Evolutionary conservation across 2,888 invertebrate species (phyloP).

Genomic region (Brachyptera risi): DNA sequence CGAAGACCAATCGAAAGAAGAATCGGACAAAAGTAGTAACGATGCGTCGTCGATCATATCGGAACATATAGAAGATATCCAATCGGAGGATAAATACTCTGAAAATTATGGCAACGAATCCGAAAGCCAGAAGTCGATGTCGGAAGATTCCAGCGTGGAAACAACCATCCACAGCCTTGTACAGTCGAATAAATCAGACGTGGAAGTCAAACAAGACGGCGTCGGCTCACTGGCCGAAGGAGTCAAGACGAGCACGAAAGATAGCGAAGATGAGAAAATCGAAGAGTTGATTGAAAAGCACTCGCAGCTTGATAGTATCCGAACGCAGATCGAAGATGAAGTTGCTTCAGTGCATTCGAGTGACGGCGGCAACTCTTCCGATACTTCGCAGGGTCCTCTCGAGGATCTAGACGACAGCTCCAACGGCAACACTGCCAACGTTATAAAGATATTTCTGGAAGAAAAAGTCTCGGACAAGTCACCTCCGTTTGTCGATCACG

Average conservation of each 20-base stretch:
- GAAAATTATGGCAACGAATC: background rate
- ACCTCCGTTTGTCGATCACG: background rate
- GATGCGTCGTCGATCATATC: slow-evolving; percentile 15
- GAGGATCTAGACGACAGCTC: slow-evolving; percentile 6
- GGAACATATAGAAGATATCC: slow-evolving; percentile 1
- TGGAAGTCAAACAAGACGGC: background rate
- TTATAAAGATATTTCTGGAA: slow-evolving; percentile 1
- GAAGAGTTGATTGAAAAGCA: background rate
- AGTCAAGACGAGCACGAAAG: background rate
- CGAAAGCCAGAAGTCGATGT: slow-evolving; percentile 30
- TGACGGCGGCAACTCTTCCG: background rate
- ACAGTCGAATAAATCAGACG: slow-evolving; percentile 1
- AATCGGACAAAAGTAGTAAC: slow-evolving; percentile 10
- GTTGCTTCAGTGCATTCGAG: background rate
- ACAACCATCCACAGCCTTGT: slow-evolving; percentile 28
- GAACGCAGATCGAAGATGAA: background rate
- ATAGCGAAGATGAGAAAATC: background rate
- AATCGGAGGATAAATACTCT: background rate
- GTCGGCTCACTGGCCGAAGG: background rate
- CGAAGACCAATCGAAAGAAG: background rate
- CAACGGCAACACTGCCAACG: background rate
- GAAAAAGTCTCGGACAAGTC: background rate
- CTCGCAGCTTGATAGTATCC: background rate
- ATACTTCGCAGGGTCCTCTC: background rate
- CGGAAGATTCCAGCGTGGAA: slow-evolving; percentile 31